phyloP scores from a whole-genome alignment of 1,140 invertebrate species.

The Drosophila bifasciata region DNA sequence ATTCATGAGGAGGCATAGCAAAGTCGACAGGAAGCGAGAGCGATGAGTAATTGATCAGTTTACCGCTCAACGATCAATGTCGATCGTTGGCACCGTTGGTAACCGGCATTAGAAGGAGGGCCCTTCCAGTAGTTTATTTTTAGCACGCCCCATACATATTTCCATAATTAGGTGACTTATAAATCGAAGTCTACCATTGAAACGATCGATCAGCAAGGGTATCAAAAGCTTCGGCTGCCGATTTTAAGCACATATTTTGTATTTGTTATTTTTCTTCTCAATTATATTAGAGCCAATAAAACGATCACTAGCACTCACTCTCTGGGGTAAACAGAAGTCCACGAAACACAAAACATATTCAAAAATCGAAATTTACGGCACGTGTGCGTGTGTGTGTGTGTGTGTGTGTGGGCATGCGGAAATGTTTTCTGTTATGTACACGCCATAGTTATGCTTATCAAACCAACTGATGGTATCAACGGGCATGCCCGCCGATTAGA shows the following conservation, averaged over 20 bases:
- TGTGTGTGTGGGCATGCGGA: constrained; percentile 40
- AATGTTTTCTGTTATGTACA: constrained; percentile 46
- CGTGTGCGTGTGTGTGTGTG: constrained; percentile 19
- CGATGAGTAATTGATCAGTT: constrained; percentile 20
- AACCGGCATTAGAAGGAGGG: too few relatives aligned
- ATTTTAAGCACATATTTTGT: too few relatives aligned
- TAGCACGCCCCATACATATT: too few relatives aligned
- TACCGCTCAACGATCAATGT: background rate
- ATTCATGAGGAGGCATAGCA: constrained; percentile 5
- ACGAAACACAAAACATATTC: constrained; percentile 5
- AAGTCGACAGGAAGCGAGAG: background rate
- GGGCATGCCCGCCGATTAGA: constrained; percentile 9
- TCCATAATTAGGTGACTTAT: too few relatives aligned
- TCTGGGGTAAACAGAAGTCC: constrained; percentile 13
- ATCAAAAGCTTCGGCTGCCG: background rate
- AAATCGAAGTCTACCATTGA: too few relatives aligned
- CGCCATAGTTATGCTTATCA: constrained; percentile 64
- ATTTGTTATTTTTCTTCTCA: too few relatives aligned
- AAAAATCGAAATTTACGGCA: constrained; percentile 38
- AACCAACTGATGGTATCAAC: constrained; percentile 34
- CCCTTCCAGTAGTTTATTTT: too few relatives aligned
- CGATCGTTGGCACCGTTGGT: too few relatives aligned
- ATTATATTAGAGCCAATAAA: too few relatives aligned
- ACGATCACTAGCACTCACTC: background rate
- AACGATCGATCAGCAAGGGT: too few relatives aligned